A percentile compares a stretch with the other conserved stretches of the same genome.
phyloP scores from a whole-genome alignment of 2,797 vertebrate species.

The Sarcophilus harrisii region DNA sequence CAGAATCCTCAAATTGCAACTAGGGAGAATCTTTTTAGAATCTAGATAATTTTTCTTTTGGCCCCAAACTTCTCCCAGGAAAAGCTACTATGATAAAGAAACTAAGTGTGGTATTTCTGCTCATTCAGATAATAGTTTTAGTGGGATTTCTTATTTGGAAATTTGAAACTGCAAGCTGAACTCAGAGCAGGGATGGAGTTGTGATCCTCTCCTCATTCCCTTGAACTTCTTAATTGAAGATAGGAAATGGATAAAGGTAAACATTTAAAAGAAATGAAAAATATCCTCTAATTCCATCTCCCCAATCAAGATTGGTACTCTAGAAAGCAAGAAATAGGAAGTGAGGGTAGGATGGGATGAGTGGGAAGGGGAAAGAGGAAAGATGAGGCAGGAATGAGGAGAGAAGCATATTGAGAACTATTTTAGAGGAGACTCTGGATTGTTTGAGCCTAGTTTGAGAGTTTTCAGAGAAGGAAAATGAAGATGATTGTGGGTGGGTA shows the following conservation, averaged over 20 bases:
- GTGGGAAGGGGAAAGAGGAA: background rate
- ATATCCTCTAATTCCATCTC: background rate
- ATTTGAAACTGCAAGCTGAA: background rate
- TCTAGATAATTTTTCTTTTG: background rate
- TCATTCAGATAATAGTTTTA: background rate
- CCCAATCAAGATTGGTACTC: background rate
- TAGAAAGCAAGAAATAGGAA: background rate
- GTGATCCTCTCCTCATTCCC: background rate
- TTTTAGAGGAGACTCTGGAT: background rate
- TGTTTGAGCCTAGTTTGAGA: background rate
- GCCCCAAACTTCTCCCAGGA: background rate
- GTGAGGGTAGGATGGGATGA: background rate
- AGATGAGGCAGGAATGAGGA: background rate
- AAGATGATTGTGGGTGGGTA: background rate
- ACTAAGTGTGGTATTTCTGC: no score
- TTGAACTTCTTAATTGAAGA: background rate
- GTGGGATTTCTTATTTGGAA: background rate
- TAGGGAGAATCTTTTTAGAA: background rate
- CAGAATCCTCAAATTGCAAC: background rate
- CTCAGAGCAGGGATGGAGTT: background rate
- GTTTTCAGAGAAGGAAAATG: conserved; percentile 30
- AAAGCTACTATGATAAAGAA: background rate
- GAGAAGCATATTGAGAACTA: background rate
- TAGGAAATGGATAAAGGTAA: background rate
- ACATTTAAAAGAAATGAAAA: background rate